phyloP scores from a whole-genome alignment of 2,888 invertebrate species.

The Icerya purchasi region DNA sequence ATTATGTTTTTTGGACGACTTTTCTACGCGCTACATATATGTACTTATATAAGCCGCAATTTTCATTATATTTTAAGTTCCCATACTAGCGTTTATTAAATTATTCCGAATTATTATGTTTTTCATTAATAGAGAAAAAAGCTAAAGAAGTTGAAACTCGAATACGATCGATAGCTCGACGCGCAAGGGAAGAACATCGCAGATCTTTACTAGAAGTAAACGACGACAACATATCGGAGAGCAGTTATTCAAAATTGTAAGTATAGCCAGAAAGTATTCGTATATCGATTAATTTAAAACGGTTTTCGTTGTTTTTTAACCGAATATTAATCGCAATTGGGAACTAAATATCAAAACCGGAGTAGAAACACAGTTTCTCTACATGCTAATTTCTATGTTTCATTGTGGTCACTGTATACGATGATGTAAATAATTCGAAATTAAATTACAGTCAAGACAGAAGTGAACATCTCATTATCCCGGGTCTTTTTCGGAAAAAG shows the following conservation, averaged over 20 bases:
- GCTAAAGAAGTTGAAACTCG: conserved; percentile 46
- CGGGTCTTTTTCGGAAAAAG: too few species aligned
- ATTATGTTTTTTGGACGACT: neutral
- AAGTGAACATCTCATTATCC: too few species aligned
- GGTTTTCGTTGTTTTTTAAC: too few species aligned
- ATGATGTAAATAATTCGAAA: too few species aligned
- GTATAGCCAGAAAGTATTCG: too few species aligned
- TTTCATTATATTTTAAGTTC: neutral
- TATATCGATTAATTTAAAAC: too few species aligned
- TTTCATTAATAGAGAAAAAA: conserved; percentile 34
- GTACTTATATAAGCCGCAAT: neutral
- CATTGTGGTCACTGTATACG: too few species aligned
- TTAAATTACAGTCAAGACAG: too few species aligned
- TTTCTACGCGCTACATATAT: neutral
- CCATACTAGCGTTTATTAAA: neutral
- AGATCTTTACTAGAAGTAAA: conserved; percentile 24
- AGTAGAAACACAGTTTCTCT: too few species aligned
- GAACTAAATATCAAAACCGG: too few species aligned
- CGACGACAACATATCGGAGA: conserved; percentile 7
- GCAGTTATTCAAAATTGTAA: neutral
- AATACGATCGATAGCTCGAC: conserved; percentile 43
- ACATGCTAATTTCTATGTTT: too few species aligned
- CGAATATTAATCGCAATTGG: too few species aligned
- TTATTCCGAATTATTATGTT: neutral
- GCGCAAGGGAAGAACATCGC: conserved; percentile 43